Evolutionary conservation across 1,140 invertebrate species (phyloP), one percentile per base, ranked within the genome.

Genomic region (Heliconius eleuchia): DNA sequence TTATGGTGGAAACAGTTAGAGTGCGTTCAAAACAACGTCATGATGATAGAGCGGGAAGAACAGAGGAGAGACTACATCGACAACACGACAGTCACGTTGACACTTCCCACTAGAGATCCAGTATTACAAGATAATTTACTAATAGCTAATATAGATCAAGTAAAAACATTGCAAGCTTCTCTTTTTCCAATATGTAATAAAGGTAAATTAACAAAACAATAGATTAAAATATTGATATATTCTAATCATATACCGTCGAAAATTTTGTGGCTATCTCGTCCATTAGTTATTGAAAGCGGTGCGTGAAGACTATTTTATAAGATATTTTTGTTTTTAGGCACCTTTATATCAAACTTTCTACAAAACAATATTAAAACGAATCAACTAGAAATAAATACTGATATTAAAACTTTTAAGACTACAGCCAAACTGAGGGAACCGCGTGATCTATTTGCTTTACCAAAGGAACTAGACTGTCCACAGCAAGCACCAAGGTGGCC

Each of bases 401-500:
- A 96, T 91, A 93, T 94, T 78, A 95, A 93, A 88, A 96, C 95
- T 76, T 95, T 96, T 84, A 92, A 93, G 85, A 95, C 95, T 9
- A 95, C 96, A 83, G 96, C 96, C 42, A 96, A 96, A 87, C 88
- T 96, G 76, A 96, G 95, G 87, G 96, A 97, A 86, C 96, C 96
- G 4, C 94, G 96, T 84, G 96, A 97, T 87, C 91, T 97, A 46
- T 97, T 96, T 91, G 95, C 96, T 42, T 90, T 96, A 79, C 96
- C 96, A 71, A 96, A 96, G 90, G 96, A 96, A 87, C 94, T 96
- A 84, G 96, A 96, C 82, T 97, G 96, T 85, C 95, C 96, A 50
- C 96, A 97, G 84, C 97, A 98, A 95, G 95, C 96, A 84, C 96
- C 97, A 60, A 95, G 97, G 92, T 98, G 98, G 98, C 98, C 98